Base-by-base conservation (phyloP, 2,888 invertebrate species). In the Eucriotettix oculatus region DNA sequence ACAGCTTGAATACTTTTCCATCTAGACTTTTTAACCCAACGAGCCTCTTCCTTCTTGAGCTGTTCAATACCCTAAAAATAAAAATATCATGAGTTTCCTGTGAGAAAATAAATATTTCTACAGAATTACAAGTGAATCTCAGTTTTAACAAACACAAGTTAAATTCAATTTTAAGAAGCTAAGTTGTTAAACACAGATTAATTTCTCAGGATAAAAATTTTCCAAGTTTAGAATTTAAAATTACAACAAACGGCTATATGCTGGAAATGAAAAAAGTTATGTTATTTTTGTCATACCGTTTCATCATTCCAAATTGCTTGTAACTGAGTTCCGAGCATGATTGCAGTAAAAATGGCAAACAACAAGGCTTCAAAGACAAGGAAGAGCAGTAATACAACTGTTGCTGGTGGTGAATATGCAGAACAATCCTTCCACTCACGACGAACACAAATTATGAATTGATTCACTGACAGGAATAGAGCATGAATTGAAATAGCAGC, bases 301-400 rank as follows among this genome's bases (percentile, higher is more conserved):
- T 99, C 95, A 75, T 99, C 99, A 70, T 93, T 92, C 85, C 96
- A 94, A 71, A 99, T 98, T 41, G 98, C 96, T 71, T 93, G 92
- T 53, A 99, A 76, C 74, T 97, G 97, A 0, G 96, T 95, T 56
- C 90, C 91, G 68, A 96, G 84, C 99, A 99, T 99, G 53, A 99
- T 93, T 41, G 89, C 87, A 1, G 98, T 98, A 75, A 99, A 99
- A 67, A 98, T 91, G 29, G 96, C 94, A 77, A 99, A 99, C 56
- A 99, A 81, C 52, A 99, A 79, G 0, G 94, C 92, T 75, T 97
- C 96, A 66, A 96, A 94, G 59, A 92, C 87, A 44, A 97, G 80
- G 71, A 96, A 93, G 60, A 97, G 79, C 57, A 97, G 76, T 52
- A 97, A 78, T 10, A 96, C 87, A 16, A 98, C 96, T 0, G 97